Base-by-base conservation (phyloP, 2,888 invertebrate species). In the Drosophila rellima region DNA sequence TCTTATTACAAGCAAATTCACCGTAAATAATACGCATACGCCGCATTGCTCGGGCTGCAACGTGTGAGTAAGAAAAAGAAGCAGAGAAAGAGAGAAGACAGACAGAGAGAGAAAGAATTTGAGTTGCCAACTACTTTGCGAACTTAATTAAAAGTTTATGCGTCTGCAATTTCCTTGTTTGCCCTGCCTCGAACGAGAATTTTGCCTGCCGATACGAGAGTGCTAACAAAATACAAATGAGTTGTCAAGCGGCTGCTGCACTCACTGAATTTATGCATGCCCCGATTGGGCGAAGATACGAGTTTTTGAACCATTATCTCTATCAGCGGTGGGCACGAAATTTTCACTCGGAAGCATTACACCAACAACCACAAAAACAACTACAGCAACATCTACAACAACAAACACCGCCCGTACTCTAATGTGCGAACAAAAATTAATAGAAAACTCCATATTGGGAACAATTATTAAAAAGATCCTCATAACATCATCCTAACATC, bases 61-160 rank as follows among this genome's bases (percentile, higher is more conserved):
- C 13, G 26, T 47, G 40, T 48, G 29, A 29, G 37, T 18, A 10
- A 15, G 8, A 29, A 5, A 40, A 2, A 23, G 31, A 33, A 7
- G 26, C 3, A 18, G 35, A 54, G 20, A 50, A 31, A 13, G 20
- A 13, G 29, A 37, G 11, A 35, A 18, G 31, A 3, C 11, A 29
- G 10, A 37, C 18, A 8, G 8, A 2, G 26, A 37, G 13, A 1
- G n/a, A 20, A 18, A 29, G 8, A 3, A 13, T 67, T 74, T 59
- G 62, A 63, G 60, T 74, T 67, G 11, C 18, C 54, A 68, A 52
- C 71, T 74, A 88, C 74, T 89, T 85, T 77, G 37, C 35, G 47
- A 90, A 85, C 87, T 85, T 88, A 83, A 85, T 85, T 85, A 85
- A 85, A 85, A 90, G 78, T 88, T 88, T 70, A 66, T 68, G 60